These are phyloP conservation scores for Platynereis dumerilii DNA, from an alignment of 2,888 invertebrate species.

Conservation along the genomic window DNA sequence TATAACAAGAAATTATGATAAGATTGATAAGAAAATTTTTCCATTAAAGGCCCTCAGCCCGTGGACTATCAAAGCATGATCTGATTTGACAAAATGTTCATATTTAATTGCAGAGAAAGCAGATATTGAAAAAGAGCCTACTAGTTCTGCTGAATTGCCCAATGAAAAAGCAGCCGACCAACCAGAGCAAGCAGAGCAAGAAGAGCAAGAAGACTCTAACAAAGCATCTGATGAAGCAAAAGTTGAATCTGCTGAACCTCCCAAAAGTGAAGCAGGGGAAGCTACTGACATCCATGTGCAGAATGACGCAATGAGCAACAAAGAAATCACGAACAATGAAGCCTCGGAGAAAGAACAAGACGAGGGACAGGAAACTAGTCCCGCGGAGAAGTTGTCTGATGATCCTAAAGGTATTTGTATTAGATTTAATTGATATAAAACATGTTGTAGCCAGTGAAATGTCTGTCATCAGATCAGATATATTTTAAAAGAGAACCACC, in stretches of 20 bases:
- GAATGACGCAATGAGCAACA: slow-evolving; percentile 11
- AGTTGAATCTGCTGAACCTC: slow-evolving; percentile 10
- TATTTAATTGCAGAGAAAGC: not conserved
- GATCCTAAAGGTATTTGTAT: no score
- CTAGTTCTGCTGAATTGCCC: not conserved
- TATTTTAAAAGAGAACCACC: no score
- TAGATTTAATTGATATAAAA: no score
- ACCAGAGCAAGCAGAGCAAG: slow-evolving; percentile 4
- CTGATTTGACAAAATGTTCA: no score
- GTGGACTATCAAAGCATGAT: no score
- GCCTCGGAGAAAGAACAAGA: slow-evolving; percentile 25
- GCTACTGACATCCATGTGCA: not conserved
- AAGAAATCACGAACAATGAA: slow-evolving; percentile 23
- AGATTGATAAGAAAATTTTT: no score
- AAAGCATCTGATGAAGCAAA: slow-evolving; percentile 17
- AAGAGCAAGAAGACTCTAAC: slow-evolving; percentile 13
- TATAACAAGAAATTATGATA: no score
- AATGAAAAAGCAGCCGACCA: slow-evolving; percentile 2
- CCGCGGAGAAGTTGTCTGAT: no score
- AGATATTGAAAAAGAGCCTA: no score
- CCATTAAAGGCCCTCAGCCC: no score
- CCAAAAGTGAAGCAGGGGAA: not conserved
- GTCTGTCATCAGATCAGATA: no score
- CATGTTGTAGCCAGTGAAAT: no score
- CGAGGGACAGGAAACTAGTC: slow-evolving; percentile 6